Evolutionary conservation across 2,113 vertebrate species (phyloP).

Genomic region (Danionella cerebrum): DNA sequence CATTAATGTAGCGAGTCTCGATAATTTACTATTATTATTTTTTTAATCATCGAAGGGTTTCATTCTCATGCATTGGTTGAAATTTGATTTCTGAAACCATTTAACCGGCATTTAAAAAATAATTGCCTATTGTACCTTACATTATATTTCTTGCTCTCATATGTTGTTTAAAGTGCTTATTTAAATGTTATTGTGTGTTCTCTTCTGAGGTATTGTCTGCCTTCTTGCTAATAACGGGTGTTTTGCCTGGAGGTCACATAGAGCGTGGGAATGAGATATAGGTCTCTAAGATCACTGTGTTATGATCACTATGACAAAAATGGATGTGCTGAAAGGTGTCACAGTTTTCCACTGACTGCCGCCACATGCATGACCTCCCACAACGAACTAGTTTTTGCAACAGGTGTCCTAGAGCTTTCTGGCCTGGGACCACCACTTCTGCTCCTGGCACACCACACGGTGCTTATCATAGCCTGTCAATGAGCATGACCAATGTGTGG

Average conservation of each 20-base stretch:
- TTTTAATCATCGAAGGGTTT: too few species aligned
- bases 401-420: conserved; percentile 43
- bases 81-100: too few species aligned
- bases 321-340: background rate
- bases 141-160: too few species aligned
- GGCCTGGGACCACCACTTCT: background rate
- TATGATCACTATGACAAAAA: background rate
- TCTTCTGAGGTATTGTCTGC: background rate
- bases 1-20: too few species aligned
- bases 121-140: too few species aligned
- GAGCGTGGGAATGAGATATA: background rate
- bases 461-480: conserved; percentile 26
- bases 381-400: conserved; percentile 46
- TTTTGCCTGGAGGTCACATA: background rate
- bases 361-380: conserved; percentile 54
- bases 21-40: too few species aligned
- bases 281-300: background rate
- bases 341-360: conserved; percentile 43
- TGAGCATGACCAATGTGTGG: conserved; percentile 32
- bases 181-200: background rate
- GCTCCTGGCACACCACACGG: background rate
- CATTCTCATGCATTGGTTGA: too few species aligned
- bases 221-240: background rate
- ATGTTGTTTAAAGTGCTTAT: too few species aligned
- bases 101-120: too few species aligned